These are phyloP conservation scores for Acipenser ruthenus DNA, from an alignment of 2,797 vertebrate species.

Conservation along the genomic window DNA sequence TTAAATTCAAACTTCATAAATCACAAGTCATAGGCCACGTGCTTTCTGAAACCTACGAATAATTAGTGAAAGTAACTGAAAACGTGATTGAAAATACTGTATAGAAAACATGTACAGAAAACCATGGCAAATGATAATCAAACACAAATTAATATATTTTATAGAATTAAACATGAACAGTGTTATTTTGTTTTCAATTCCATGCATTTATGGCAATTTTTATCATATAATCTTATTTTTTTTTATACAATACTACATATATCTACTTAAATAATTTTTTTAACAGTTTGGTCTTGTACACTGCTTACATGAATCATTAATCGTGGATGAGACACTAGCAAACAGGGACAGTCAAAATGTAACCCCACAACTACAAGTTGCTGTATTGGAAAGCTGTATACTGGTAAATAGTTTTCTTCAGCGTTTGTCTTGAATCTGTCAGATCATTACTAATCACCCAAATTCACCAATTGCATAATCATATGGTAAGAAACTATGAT, in stretches of 20 bases:
- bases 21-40: conserved; percentile 37
- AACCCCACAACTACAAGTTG: conserved; percentile 70
- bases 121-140: conserved; percentile 3
- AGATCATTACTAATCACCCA: conserved; percentile 65
- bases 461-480: conserved; percentile 69
- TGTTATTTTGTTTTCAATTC: conserved; percentile 21
- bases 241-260: conserved; percentile 49
- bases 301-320: conserved; percentile 80
- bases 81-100: conserved; percentile 4
- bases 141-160: no score
- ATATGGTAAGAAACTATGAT: conserved; percentile 33
- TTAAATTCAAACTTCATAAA: conserved; percentile 32
- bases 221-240: conserved; percentile 35
- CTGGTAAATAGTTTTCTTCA: conserved; percentile 75
- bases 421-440: conserved; percentile 58
- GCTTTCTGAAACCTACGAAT: conserved; percentile 38
- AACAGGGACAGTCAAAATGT: conserved; percentile 78
- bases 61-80: not conserved
- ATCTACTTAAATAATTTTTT: conserved; percentile 70
- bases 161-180: conserved; percentile 1
- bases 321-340: conserved; percentile 77
- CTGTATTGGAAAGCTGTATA: conserved; percentile 80
- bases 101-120: conserved; percentile 14
- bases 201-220: conserved; percentile 10
- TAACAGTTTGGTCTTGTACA: conserved; percentile 79